phyloP scores from a whole-genome alignment of 2,113 vertebrate genomes.

The Phalacrocorax pelagicus region DNA sequence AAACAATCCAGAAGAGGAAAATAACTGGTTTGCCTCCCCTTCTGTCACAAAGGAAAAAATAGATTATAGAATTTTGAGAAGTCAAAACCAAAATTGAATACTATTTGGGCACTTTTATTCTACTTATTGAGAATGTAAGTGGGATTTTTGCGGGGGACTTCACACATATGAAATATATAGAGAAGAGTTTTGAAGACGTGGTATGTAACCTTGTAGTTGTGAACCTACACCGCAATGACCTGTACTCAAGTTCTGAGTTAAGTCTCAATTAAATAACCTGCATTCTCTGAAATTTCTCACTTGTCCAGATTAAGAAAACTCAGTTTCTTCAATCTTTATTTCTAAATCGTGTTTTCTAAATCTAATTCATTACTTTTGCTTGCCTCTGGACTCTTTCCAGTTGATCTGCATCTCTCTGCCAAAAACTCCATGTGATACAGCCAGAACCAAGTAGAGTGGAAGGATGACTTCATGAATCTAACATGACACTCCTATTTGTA shows the following conservation, averaged over 20 bases:
- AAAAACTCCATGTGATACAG: slow-evolving; percentile 49
- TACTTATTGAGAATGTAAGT: not conserved
- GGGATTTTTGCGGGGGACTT: not conserved
- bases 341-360: slow-evolving; percentile 30
- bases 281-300: not conserved
- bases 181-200: not conserved
- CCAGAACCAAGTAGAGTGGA: slow-evolving; percentile 62
- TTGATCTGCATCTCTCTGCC: slow-evolving; percentile 37
- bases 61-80: not conserved
- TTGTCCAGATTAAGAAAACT: not conserved
- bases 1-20: not conserved
- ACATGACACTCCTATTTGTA: slow-evolving; percentile 66
- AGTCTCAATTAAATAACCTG: not conserved
- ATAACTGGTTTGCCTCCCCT: not conserved
- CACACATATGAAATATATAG: not conserved
- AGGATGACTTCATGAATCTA: slow-evolving; percentile 66
- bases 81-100: not conserved
- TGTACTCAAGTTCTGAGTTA: not conserved
- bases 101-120: not conserved
- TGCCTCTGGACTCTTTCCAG: slow-evolving; percentile 42
- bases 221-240: not conserved
- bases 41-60: not conserved
- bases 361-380: not conserved
- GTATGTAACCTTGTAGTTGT: not conserved
- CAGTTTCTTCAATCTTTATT: slow-evolving; percentile 6